Evolutionary conservation across 2,797 vertebrate genomes (phyloP), one percentile per base, ranked within the genome.

Genomic region (Melanotaenia trifasciata): DNA sequence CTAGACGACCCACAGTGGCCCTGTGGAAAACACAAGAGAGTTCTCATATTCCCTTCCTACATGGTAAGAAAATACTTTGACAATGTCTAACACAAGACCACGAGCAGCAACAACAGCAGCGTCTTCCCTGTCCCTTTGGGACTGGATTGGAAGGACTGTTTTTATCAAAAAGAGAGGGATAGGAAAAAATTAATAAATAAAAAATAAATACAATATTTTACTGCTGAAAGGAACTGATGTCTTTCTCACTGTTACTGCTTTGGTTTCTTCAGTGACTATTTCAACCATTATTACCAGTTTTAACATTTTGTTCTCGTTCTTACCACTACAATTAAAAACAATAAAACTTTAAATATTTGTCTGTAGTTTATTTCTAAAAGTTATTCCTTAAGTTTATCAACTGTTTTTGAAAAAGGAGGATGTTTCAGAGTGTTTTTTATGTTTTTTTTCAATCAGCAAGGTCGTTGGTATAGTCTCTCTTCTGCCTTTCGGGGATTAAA

Each of bases 1-100:
- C 92, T 99, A 93, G 98, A 99, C 60, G 98, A 99, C 92, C 98
- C 98, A 0, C 98, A 99, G 89, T 99, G 98, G 98, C 98, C 98
- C 7, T 99, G 98, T 84, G 98, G 98, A 79, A 99, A 99, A 90
- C 98, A 99, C 91, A 99, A 99, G 86, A 89, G 98, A 74, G 98
- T 99, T 81, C 95, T 99, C 83, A 99, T 98, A 92, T 99, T 99
- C 84, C 98, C 98, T 81, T 99, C 98, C 0, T 99, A 99, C 90
- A 99, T 99, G 98, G 98, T 99, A 93, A 97, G 97, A 95, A 84
- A 59, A 45, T 57, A 10, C 56, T 64, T 16, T 32, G 43, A n/a
- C 70, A 58, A 20, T 0, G 2, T 71, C 36, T 14, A 18, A 45
- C 53, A 64, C 60, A 28, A 12, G 56, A 40, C 6, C 58, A 50